Conservation (phyloP, 2,888 invertebrate genomes). For the Eutolmus rufibarbis region DNA sequence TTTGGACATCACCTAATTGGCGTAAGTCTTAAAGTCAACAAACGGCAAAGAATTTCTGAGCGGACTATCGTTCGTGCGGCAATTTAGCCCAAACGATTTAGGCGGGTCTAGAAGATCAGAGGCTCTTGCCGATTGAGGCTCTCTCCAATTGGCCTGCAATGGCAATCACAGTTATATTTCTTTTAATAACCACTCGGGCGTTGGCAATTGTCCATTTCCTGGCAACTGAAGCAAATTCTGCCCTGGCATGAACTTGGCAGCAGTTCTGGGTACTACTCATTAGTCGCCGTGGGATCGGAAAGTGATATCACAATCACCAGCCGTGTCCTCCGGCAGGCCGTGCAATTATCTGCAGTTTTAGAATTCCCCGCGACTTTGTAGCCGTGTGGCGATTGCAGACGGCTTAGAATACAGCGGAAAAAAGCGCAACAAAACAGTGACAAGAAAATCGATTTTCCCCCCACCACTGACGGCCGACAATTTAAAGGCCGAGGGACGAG, state of each 20-base stretch:
- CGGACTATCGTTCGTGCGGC: background rate
- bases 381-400: background rate
- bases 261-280: background rate
- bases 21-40: constrained; percentile 46
- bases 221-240: background rate
- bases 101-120: background rate
- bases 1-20: constrained; percentile 37
- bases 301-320: background rate
- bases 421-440: background rate
- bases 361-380: background rate
- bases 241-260: background rate
- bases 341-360: background rate
- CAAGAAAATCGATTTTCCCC: background rate
- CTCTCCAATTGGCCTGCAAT: background rate
- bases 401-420: background rate
- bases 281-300: background rate
- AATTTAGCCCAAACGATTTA: background rate
- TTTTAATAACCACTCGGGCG: background rate
- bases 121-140: background rate
- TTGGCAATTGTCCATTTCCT: background rate
- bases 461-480: background rate
- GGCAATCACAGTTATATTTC: background rate
- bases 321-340: background rate
- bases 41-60: constrained; percentile 43
- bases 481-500: background rate